Conservation (phyloP, 2,888 invertebrate species). For the Phortica magna region DNA sequence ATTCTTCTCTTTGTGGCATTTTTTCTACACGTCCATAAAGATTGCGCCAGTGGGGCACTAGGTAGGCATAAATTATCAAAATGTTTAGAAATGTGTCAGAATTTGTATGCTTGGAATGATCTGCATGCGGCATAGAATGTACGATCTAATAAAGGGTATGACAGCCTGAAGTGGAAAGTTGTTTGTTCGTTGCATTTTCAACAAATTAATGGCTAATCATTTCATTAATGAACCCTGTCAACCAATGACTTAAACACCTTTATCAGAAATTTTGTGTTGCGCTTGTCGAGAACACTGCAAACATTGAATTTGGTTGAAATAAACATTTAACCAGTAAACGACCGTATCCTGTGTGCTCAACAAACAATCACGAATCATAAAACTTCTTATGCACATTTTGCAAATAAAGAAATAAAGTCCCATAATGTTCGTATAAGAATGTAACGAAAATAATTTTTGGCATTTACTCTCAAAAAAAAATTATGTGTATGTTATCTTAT, state of each 20-base stretch:
- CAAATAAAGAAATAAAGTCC: background rate
- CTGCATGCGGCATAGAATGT: slow-evolving; percentile 51
- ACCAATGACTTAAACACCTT: background rate
- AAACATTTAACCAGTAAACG: background rate
- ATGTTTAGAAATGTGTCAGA: slow-evolving; percentile 67
- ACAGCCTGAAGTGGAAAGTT: background rate
- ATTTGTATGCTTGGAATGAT: slow-evolving; percentile 57
- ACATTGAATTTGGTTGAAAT: background rate
- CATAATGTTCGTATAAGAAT: no score
- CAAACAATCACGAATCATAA: background rate
- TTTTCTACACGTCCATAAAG: slow-evolving; percentile 5
- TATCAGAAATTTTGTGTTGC: background rate
- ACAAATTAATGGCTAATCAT: slow-evolving; percentile 65
- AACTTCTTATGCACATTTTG: background rate
- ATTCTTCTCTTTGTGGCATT: background rate
- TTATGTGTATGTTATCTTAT: no score
- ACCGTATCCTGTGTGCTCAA: background rate
- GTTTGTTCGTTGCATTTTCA: slow-evolving; percentile 42
- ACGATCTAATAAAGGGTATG: background rate
- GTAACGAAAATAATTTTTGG: no score
- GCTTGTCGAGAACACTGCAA: background rate
- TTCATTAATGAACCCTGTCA: slow-evolving; percentile 16
- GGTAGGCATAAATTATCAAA: slow-evolving; percentile 63
- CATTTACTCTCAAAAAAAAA: no score
- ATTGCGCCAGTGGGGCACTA: slow-evolving; percentile 33